phyloP scores from a whole-genome alignment of 2,113 vertebrate genomes.

The Plecotus auritus region DNA sequence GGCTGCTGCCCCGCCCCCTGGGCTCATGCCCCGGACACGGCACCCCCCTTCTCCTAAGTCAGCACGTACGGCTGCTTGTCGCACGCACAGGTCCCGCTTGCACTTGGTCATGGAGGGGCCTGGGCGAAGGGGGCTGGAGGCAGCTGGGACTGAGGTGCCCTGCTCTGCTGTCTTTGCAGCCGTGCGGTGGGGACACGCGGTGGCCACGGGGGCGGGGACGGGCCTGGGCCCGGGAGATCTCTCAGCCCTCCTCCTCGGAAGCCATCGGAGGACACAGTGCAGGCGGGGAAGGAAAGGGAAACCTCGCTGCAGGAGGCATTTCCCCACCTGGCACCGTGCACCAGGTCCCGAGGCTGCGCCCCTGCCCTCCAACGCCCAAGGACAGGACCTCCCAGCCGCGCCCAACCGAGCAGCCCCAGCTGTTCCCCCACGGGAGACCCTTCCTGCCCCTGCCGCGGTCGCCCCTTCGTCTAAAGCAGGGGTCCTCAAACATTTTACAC shows the following conservation, averaged over 20 bases:
- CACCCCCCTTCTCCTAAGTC: no score
- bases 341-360: no score
- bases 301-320: accelerated
- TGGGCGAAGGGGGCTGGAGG: not conserved
- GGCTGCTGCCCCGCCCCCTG: accelerated
- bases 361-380: not conserved
- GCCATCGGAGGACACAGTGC: accelerated
- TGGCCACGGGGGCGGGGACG: no score
- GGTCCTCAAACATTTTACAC: no score
- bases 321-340: not conserved
- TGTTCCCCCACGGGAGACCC: accelerated
- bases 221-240: not conserved
- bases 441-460: accelerated
- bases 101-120: accelerated
- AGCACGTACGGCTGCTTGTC: not conserved
- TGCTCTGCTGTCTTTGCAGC: not conserved
- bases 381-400: not conserved
- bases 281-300: not conserved
- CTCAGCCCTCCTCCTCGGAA: not conserved
- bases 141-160: not conserved
- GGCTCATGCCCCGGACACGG: accelerated
- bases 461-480: not conserved
- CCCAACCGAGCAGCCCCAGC: not conserved
- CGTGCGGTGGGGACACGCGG: accelerated
- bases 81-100: accelerated